phyloP scores from a whole-genome alignment of 2,797 vertebrate genomes.

The Hozukius guyotensis region DNA sequence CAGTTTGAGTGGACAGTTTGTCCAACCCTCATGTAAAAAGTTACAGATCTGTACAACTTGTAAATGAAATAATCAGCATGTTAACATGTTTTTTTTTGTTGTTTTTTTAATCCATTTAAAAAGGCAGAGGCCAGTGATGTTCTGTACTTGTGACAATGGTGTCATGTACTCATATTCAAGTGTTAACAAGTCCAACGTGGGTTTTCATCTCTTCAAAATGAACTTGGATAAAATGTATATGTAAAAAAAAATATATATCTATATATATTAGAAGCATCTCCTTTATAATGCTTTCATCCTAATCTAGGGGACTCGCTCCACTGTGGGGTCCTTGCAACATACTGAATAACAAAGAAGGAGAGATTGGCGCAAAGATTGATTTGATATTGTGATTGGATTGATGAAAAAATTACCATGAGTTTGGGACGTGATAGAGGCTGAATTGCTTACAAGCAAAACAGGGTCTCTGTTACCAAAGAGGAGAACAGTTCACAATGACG shows the following conservation, averaged over 20 bases:
- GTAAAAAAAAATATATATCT: conserved; percentile 43
- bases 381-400: conserved; percentile 4
- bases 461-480: conserved; percentile 40
- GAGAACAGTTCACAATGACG: conserved; percentile 23
- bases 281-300: conserved; percentile 53
- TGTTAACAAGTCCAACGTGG: conserved; percentile 70
- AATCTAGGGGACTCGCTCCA: conserved; percentile 9
- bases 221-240: conserved; percentile 65
- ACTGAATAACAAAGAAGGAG: conserved; percentile 36
- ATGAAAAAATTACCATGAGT: conserved; percentile 7
- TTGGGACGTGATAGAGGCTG: conserved; percentile 35
- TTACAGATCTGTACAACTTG: conserved; percentile 71
- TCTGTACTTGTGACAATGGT: conserved; percentile 77
- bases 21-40: conserved; percentile 66
- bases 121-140: conserved; percentile 75
- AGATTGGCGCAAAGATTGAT: not conserved
- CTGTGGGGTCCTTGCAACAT: conserved; percentile 20
- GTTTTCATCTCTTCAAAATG: conserved; percentile 67
- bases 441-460: conserved; percentile 10
- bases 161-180: conserved; percentile 74
- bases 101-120: conserved; percentile 50
- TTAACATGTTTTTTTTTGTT: conserved; percentile 45
- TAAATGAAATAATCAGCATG: conserved; percentile 80
- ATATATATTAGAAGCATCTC: conserved; percentile 62
- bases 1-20: conserved; percentile 45